Evolutionary conservation across 2,888 invertebrate genomes (phyloP).

Genomic region (Amphiduros pacificus): DNA sequence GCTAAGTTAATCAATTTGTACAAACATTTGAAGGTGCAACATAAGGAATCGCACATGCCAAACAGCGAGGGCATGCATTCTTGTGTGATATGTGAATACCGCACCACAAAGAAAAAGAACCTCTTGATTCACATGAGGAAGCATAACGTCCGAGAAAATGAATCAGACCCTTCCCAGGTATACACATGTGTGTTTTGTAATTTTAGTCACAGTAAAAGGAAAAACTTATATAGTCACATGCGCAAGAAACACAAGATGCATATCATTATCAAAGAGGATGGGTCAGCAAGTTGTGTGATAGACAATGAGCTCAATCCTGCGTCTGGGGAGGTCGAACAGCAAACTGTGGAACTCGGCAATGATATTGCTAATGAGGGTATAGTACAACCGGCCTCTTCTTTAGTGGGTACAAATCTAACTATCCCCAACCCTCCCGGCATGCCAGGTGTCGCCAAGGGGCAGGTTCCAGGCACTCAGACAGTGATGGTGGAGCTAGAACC

Average conservation of each 20-base stretch:
- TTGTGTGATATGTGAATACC: slow-evolving; percentile 55
- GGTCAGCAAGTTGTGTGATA: slow-evolving; percentile 5
- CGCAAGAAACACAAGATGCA: slow-evolving; percentile 54
- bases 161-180: neutral
- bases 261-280: slow-evolving; percentile 20
- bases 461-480: too few species aligned
- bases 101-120: slow-evolving; percentile 48
- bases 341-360: slow-evolving; percentile 1
- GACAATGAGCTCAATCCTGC: too few species aligned
- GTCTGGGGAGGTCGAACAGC: slow-evolving; percentile 19
- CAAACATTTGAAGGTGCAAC: slow-evolving; percentile 54
- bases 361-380: neutral
- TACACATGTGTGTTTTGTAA: slow-evolving; percentile 51
- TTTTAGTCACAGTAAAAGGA: slow-evolving; percentile 46
- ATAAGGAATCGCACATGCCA: slow-evolving; percentile 22
- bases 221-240: slow-evolving; percentile 54
- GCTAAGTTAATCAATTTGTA: slow-evolving; percentile 54
- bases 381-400: too few species aligned
- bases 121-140: slow-evolving; percentile 49
- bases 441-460: too few species aligned
- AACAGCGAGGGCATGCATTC: slow-evolving; percentile 3
- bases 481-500: slow-evolving; percentile 16
- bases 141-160: slow-evolving; percentile 12
- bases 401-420: too few species aligned
- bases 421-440: neutral